These are phyloP conservation scores for Acleris emargana DNA, from an alignment of 2,888 invertebrate genomes.

Conservation along the genomic window DNA sequence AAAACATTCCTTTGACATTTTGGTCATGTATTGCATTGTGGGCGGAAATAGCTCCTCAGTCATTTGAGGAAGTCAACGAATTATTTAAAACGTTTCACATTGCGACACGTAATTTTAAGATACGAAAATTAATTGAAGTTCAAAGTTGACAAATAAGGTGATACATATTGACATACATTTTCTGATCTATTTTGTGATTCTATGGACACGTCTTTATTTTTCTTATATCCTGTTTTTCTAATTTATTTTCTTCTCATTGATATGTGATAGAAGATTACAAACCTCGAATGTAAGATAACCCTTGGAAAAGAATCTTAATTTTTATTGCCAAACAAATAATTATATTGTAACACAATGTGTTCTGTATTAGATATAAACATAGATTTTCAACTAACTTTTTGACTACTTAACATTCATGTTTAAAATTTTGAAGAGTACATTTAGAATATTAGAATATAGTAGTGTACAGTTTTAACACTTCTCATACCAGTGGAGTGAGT, in stretches of 20 bases:
- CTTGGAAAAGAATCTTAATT: constrained; percentile 71
- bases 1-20: constrained; percentile 82
- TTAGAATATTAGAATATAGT: constrained; percentile 72
- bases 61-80: constrained; percentile 15
- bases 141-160: constrained; percentile 80
- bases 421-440: constrained; percentile 69
- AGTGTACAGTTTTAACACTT: constrained; percentile 75
- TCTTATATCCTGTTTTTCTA: constrained; percentile 72
- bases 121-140: constrained; percentile 75
- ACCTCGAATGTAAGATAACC: constrained; percentile 76
- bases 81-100: constrained; percentile 53
- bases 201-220: constrained; percentile 69
- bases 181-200: constrained; percentile 76
- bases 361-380: constrained; percentile 57
- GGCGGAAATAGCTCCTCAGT: constrained; percentile 38
- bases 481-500: constrained; percentile 67
- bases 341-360: constrained; percentile 60
- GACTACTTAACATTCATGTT: constrained; percentile 57
- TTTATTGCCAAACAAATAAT: constrained; percentile 54
- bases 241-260: constrained; percentile 74
- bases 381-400: constrained; percentile 71
- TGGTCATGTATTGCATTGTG: constrained; percentile 73
- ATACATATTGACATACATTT: constrained; percentile 77
- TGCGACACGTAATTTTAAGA: constrained; percentile 75
- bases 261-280: constrained; percentile 77